Evolutionary conservation across 1,140 invertebrate species (phyloP).

Genomic region (Pseudomyrmex sp.): DNA sequence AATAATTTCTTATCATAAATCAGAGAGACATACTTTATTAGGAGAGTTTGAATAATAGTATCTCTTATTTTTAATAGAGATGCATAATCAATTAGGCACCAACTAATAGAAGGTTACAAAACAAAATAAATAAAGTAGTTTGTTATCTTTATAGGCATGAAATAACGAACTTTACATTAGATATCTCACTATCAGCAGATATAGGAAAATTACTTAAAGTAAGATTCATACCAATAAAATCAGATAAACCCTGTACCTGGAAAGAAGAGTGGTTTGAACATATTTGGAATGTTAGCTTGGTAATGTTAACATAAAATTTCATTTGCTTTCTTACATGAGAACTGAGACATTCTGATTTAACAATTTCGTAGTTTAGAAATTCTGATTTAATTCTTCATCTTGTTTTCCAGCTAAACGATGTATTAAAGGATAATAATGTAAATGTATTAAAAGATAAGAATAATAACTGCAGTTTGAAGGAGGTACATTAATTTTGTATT

Average conservation of each 20-base stretch:
- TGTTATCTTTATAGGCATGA: slow-evolving; percentile 24
- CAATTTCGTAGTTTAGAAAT: too few species aligned
- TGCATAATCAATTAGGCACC: neutral
- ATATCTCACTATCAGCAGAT: neutral
- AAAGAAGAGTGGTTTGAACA: neutral
- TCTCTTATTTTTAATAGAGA: neutral
- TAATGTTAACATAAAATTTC: slow-evolving; percentile 38
- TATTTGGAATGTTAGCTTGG: neutral
- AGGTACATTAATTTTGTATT: slow-evolving; percentile 26
- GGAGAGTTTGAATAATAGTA: neutral
- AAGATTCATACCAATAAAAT: neutral
- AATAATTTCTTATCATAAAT: neutral
- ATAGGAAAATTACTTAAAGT: slow-evolving; percentile 7
- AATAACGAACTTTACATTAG: slow-evolving; percentile 23
- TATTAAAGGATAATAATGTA: too few species aligned
- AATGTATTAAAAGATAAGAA: neutral
- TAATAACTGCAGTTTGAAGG: neutral
- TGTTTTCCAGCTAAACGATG: slow-evolving; percentile 1
- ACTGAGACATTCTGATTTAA: neutral
- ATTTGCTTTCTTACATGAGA: neutral
- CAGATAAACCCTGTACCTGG: neutral
- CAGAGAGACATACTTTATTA: neutral
- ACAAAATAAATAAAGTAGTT: neutral
- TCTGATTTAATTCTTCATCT: neutral
- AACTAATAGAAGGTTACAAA: neutral